phyloP scores from a whole-genome alignment of 2,888 invertebrate species.

The Pheosia tremula region DNA sequence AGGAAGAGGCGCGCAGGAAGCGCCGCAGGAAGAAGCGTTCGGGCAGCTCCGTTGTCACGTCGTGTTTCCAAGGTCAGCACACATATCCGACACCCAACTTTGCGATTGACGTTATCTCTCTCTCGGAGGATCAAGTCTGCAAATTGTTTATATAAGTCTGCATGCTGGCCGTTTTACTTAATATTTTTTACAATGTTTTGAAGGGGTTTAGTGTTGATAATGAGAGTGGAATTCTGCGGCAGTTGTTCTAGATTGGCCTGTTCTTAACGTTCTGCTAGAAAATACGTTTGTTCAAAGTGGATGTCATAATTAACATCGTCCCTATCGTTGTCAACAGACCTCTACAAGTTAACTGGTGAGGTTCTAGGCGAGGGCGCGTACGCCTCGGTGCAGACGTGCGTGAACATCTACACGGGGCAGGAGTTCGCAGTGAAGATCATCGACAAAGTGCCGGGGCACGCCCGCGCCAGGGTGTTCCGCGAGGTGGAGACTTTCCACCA shows the following conservation, averaged over 20 bases:
- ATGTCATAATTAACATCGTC: background rate
- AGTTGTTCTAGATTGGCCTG: no score
- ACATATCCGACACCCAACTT: background rate
- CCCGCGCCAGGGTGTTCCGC: slow-evolving; percentile 97
- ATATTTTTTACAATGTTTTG: background rate
- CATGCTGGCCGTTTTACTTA: background rate
- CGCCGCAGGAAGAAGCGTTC: slow-evolving; percentile 96
- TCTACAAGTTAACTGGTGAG: slow-evolving; percentile 97
- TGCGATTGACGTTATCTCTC: background rate
- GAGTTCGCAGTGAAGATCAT: slow-evolving; percentile 99
- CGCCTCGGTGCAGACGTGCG: slow-evolving; percentile 97
- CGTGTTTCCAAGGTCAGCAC: slow-evolving; percentile 92
- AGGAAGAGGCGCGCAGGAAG: slow-evolving; percentile 95
- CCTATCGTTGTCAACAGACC: slow-evolving; percentile 86
- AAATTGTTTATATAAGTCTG: background rate
- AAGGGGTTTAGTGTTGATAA: no score
- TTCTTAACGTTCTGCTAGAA: no score
- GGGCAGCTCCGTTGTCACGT: slow-evolving; percentile 94
- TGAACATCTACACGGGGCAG: slow-evolving; percentile 94
- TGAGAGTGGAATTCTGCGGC: no score
- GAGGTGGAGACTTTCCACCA: slow-evolving; percentile 99
- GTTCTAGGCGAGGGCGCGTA: slow-evolving; percentile 98
- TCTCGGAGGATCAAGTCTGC: background rate
- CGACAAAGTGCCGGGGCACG: slow-evolving; percentile 97
- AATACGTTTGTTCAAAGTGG: no score